Conservation (phyloP, 2,888 invertebrate species). For the Taenaris catops region DNA sequence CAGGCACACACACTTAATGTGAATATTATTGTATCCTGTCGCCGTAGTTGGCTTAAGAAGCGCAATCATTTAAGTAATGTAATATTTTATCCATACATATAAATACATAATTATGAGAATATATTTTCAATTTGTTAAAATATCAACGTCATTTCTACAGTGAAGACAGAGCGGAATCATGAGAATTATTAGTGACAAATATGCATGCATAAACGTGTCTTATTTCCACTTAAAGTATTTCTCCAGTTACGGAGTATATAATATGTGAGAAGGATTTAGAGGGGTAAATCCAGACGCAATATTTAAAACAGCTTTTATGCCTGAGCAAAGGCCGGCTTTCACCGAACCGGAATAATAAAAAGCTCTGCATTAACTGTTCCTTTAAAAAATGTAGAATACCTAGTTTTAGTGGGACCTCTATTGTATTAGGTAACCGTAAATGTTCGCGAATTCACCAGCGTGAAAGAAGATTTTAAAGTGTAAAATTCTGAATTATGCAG, state of each 20-base stretch:
- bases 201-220: no score
- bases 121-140: no score
- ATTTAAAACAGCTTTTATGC: constrained; percentile 69
- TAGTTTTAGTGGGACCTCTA: neutral
- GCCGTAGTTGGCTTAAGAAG: no score
- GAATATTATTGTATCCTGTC: no score
- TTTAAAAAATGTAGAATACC: constrained; percentile 11
- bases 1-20: no score
- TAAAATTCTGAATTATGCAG: no score
- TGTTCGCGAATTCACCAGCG: constrained; percentile 1
- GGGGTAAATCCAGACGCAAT: constrained; percentile 62
- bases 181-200: no score
- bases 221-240: neutral
- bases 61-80: no score
- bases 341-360: constrained; percentile 54
- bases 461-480: neutral
- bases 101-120: no score
- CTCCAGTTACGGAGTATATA: neutral
- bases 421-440: constrained; percentile 2
- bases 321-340: constrained; percentile 52
- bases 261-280: constrained; percentile 38
- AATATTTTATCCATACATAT: no score
- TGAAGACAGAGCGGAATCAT: no score
- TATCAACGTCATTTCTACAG: no score
- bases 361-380: constrained; percentile 51